A percentile compares a stretch with the other conserved stretches of the same genome.
These are phyloP conservation scores for Apodemus sylvaticus DNA, from an alignment of 2,113 vertebrate genomes.

Conservation along the genomic window DNA sequence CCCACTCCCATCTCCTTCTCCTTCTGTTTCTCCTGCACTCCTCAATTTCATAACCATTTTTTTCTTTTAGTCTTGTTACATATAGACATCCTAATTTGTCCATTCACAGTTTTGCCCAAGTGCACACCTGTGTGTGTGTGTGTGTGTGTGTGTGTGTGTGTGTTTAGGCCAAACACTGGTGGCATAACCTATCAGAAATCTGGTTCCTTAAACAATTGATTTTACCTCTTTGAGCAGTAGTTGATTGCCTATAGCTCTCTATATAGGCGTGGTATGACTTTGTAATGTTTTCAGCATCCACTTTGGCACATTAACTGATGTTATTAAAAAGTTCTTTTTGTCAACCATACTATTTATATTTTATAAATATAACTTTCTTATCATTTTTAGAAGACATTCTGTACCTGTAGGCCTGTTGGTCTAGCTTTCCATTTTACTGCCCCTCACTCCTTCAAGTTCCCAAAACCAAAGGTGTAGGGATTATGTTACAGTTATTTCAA, in stretches of 20 bases:
- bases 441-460: not conserved
- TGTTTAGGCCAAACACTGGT: not conserved
- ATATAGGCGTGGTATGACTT: not conserved
- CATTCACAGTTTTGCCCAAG: not conserved
- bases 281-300: not conserved
- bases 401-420: not conserved
- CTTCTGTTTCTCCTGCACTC: not conserved
- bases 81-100: not conserved
- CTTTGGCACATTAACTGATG: not conserved
- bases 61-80: not conserved
- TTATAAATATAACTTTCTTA: not conserved
- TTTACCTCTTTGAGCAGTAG: not conserved
- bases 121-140: not conserved
- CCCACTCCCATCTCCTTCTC: not conserved
- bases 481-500: not conserved
- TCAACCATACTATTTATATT: not conserved
- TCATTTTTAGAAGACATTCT: not conserved
- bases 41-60: not conserved
- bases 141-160: not conserved
- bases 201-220: not conserved
- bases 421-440: not conserved
- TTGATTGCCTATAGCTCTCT: not conserved
- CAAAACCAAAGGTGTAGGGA: not conserved
- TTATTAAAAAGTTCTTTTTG: not conserved
- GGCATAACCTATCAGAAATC: not conserved